A percentile compares a stretch with the other conserved stretches of the same genome.
Conservation (phyloP, 2,888 invertebrate species). For the Rhamphomyia laevipes region DNA sequence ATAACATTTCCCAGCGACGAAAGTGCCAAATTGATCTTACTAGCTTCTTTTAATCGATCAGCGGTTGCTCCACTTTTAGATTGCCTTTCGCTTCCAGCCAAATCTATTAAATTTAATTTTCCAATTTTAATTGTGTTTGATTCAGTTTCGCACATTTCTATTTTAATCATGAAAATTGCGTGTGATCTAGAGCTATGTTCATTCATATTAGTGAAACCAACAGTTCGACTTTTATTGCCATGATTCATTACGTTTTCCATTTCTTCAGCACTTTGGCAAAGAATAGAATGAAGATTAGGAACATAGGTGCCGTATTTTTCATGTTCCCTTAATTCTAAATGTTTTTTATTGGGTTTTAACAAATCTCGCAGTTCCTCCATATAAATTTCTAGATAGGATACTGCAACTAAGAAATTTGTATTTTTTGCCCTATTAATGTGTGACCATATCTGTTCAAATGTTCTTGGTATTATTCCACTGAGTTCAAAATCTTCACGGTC, state of each 20-base stretch:
- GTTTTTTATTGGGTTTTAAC: conserved; percentile 45
- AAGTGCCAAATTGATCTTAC: conserved; percentile 92
- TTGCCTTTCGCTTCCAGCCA: conserved; percentile 97
- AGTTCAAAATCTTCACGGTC: conserved; percentile 50
- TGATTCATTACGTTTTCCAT: conserved; percentile 88
- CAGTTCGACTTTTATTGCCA: conserved; percentile 90
- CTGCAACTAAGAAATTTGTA: conserved; percentile 89
- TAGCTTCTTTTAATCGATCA: conserved; percentile 86
- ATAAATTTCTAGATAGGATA: conserved; percentile 96
- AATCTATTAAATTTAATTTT: conserved; percentile 91
- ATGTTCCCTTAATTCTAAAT: conserved; percentile 53
- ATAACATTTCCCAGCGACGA: conserved; percentile 98
- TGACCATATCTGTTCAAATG: conserved; percentile 94
- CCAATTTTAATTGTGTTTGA: conserved; percentile 60
- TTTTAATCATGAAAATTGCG: conserved; percentile 95
- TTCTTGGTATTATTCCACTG: conserved; percentile 81
- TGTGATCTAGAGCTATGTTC: conserved; percentile 96
- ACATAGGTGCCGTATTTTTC: conserved; percentile 80
- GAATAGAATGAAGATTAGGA: conserved; percentile 86
- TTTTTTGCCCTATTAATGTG: conserved; percentile 85
- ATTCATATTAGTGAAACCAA: conserved; percentile 96
- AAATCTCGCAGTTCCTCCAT: conserved; percentile 80
- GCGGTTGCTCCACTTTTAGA: conserved; percentile 93
- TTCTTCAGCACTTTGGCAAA: conserved; percentile 88
- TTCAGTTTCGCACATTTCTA: conserved; percentile 79